Percentiles rank a stretch among this genome's conserved stretches.
Evolutionary conservation across 2,113 vertebrate genomes (phyloP).

Genomic region (Chloropsis cyanopogon): DNA sequence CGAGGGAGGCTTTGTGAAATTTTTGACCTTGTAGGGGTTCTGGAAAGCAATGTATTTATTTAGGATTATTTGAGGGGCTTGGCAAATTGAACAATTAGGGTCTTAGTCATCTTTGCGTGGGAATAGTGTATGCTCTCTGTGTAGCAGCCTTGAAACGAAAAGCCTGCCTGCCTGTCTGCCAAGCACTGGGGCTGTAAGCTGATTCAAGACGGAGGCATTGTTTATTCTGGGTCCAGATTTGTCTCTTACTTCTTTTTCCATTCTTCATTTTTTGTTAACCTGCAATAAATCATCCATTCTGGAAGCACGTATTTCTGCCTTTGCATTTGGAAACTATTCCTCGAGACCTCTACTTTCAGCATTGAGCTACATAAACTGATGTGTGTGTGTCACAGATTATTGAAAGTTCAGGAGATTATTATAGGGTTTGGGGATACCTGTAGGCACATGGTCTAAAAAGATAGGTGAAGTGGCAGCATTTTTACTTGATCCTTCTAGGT

Average conservation of each 20-base stretch:
- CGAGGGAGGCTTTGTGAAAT: not conserved
- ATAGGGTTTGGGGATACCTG: not conserved
- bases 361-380: not conserved
- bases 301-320: not conserved
- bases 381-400: not conserved
- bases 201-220: not conserved
- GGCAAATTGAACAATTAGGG: constrained; percentile 1
- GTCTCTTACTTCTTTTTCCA: not conserved
- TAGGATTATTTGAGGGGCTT: constrained; percentile 37
- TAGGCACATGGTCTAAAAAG: not conserved
- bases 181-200: not conserved
- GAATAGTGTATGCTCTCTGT: not conserved
- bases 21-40: constrained; percentile 5
- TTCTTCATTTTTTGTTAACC: not conserved
- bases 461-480: not conserved
- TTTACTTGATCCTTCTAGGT: not conserved
- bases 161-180: not conserved
- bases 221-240: not conserved
- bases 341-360: not conserved
- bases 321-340: not conserved
- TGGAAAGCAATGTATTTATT: constrained; percentile 46
- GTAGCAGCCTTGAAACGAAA: not conserved
- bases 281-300: not conserved
- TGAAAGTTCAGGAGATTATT: not conserved
- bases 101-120: constrained; percentile 5